Conservation (phyloP, 2,888 invertebrate genomes). For the Zelleria hepariella region DNA sequence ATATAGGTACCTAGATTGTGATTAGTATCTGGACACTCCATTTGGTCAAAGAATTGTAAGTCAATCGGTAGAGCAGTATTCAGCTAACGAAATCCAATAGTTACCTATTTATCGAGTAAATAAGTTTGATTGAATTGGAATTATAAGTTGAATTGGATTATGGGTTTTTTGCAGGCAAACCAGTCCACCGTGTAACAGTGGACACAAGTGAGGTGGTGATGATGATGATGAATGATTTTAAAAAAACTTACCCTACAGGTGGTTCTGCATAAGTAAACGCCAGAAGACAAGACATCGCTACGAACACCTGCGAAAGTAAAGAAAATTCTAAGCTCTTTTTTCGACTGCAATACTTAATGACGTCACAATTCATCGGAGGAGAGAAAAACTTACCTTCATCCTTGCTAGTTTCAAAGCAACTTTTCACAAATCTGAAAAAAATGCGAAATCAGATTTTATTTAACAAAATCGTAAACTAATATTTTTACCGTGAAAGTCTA, state of each 20-base stretch:
- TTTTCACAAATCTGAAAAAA: neutral
- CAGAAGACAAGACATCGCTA: conserved; percentile 34
- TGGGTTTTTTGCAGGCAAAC: no score
- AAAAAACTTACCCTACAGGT: conserved; percentile 43
- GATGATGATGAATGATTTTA: neutral
- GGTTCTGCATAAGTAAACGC: conserved; percentile 41
- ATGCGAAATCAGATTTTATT: neutral
- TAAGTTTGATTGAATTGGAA: neutral
- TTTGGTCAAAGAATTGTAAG: no score
- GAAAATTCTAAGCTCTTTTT: conserved; percentile 1
- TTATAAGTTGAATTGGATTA: no score
- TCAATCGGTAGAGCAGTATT: no score
- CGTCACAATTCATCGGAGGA: neutral
- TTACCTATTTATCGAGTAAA: no score
- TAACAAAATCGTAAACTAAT: no score
- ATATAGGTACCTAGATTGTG: no score
- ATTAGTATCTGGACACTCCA: no score
- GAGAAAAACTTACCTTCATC: conserved; percentile 11
- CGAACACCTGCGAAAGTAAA: conserved; percentile 34
- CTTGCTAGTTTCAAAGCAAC: conserved; percentile 8
- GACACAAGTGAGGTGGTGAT: no score
- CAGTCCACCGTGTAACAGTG: no score
- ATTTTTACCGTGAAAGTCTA: no score
- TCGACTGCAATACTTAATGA: conserved; percentile 7
- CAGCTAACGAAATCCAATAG: no score